Percentiles rank a stretch among this genome's conserved stretches.
These are phyloP conservation scores for Autographa pulchrina DNA, from an alignment of 2,888 invertebrate species.

Conservation along the genomic window DNA sequence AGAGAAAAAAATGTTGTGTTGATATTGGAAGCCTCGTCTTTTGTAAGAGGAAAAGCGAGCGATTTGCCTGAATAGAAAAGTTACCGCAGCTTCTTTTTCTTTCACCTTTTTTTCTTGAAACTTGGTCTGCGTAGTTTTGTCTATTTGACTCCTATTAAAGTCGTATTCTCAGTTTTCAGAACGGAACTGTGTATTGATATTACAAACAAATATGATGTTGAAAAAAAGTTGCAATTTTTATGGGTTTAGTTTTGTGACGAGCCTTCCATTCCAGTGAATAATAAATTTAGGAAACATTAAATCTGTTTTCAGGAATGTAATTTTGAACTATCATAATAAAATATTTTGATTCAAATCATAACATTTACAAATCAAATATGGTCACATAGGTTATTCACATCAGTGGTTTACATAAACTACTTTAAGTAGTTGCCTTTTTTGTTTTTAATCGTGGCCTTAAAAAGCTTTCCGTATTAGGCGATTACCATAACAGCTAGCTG, in stretches of 20 bases:
- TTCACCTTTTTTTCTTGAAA: background rate
- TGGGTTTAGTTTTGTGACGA: background rate
- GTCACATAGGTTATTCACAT: no score
- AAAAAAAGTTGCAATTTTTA: background rate
- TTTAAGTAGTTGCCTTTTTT: background rate
- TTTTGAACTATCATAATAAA: no score
- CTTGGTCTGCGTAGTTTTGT: background rate
- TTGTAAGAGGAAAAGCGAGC: conserved; percentile 8
- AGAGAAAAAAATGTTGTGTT: conserved; percentile 31
- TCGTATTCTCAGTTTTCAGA: background rate
- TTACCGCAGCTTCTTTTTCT: background rate
- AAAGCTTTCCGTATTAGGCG: conserved; percentile 11
- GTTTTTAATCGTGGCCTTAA: background rate
- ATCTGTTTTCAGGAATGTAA: no score
- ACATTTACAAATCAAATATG: no score
- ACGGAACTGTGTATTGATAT: background rate
- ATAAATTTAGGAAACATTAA: no score
- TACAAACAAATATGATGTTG: background rate
- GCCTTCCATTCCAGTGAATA: background rate
- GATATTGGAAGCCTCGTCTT: conserved; percentile 18
- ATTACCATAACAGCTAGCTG: conserved; percentile 16
- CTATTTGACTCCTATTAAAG: background rate
- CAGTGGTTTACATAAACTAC: background rate
- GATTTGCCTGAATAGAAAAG: conserved; percentile 8
- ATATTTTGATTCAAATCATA: no score